These are phyloP conservation scores for Ericerus pela DNA, from an alignment of 1,140 invertebrate genomes.

Conservation along the genomic window DNA sequence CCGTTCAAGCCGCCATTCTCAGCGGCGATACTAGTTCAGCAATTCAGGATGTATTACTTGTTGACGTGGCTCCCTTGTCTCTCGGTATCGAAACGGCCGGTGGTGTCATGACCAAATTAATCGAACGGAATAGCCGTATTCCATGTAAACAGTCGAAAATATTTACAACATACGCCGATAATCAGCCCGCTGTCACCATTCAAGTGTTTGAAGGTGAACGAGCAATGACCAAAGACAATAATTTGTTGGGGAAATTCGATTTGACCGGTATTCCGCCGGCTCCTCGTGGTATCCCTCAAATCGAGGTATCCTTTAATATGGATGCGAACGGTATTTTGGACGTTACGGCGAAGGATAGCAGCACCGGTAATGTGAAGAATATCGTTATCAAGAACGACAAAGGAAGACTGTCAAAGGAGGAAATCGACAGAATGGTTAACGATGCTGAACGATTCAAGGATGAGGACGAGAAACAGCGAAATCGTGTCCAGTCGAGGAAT, in stretches of 20 bases:
- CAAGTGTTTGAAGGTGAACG: slow-evolving; percentile 54
- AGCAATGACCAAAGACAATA: slow-evolving; percentile 63
- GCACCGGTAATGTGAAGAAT: slow-evolving; percentile 56
- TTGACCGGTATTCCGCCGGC: slow-evolving; percentile 67
- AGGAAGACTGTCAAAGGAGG: slow-evolving; percentile 71
- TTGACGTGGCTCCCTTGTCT: slow-evolving; percentile 37
- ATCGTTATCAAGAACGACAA: slow-evolving; percentile 88
- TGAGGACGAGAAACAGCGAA: slow-evolving; percentile 42
- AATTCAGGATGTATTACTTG: slow-evolving; percentile 38
- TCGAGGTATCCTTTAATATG: slow-evolving; percentile 60
- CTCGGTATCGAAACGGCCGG: slow-evolving; percentile 31
- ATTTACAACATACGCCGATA: slow-evolving; percentile 49
- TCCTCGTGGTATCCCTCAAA: slow-evolving; percentile 60
- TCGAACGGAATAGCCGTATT: slow-evolving; percentile 44
- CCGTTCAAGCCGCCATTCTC: slow-evolving; percentile 61
- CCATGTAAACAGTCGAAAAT: slow-evolving; percentile 46
- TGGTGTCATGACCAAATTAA: slow-evolving; percentile 43
- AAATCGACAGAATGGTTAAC: slow-evolving; percentile 55
- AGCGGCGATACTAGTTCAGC: slow-evolving; percentile 26
- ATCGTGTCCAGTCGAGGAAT: slow-evolving; percentile 56
- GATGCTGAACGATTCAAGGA: slow-evolving; percentile 43
- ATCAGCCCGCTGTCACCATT: slow-evolving; percentile 50
- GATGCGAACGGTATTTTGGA: slow-evolving; percentile 67
- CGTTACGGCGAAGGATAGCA: slow-evolving; percentile 61
- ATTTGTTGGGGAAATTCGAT: slow-evolving; percentile 54